These are phyloP conservation scores for Drosophila flavopinicola DNA, from an alignment of 2,888 invertebrate species.

Conservation along the genomic window DNA sequence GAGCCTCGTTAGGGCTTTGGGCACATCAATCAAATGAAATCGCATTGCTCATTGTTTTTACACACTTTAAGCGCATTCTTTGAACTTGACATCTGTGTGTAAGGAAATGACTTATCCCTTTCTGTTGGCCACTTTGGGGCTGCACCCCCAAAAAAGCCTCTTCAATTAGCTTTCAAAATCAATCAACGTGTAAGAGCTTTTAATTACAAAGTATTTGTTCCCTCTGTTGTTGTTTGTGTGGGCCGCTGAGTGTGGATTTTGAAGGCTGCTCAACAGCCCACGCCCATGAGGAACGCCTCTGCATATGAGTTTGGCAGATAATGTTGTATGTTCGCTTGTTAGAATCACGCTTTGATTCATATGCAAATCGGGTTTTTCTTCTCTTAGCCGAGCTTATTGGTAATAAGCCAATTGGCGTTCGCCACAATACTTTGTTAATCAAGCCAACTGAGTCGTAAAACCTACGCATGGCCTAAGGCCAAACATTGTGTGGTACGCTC, in stretches of 20 bases:
- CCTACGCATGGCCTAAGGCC: constrained; percentile 74
- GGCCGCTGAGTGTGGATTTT: constrained; percentile 30
- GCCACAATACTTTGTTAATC: constrained; percentile 73
- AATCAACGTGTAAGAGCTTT: constrained; percentile 71
- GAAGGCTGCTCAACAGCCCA: constrained; percentile 69
- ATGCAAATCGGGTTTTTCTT: constrained; percentile 69
- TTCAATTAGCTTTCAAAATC: constrained; percentile 73
- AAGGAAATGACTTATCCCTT: constrained; percentile 61
- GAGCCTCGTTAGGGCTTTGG: neutral
- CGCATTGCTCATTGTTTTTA: constrained; percentile 19
- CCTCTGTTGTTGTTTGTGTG: constrained; percentile 30
- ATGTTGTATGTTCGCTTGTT: constrained; percentile 54
- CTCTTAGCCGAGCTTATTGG: constrained; percentile 58
- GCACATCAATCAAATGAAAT: constrained; percentile 41
- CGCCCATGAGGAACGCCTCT: constrained; percentile 67
- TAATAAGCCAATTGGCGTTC: constrained; percentile 78
- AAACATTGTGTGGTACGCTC: constrained; percentile 62
- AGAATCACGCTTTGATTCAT: constrained; percentile 66
- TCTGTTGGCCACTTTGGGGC: constrained; percentile 20
- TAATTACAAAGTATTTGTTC: constrained; percentile 62
- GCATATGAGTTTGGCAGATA: constrained; percentile 46
- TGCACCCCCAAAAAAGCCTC: constrained; percentile 46
- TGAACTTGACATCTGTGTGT: constrained; percentile 10
- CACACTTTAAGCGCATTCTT: constrained; percentile 6
- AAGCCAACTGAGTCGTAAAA: constrained; percentile 58